phyloP scores from a whole-genome alignment of 2,888 invertebrate species.

The Ligdia adustata region DNA sequence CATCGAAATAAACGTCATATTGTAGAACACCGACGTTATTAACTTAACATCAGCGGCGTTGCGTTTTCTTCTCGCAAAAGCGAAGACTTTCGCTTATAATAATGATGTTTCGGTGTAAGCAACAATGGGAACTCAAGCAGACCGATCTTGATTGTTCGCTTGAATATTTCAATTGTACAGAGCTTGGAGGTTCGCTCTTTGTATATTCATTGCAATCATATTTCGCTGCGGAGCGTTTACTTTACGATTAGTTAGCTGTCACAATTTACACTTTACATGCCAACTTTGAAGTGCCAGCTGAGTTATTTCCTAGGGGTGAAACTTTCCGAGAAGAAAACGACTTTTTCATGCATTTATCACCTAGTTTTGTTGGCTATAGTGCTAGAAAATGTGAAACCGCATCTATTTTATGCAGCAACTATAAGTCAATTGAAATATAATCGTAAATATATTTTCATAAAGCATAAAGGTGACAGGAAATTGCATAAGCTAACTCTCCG shows the following conservation, averaged over 20 bases:
- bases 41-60: constrained; percentile 58
- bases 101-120: constrained; percentile 60
- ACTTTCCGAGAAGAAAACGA: not conserved
- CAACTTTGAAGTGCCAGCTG: constrained; percentile 6
- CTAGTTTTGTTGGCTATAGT: not conserved
- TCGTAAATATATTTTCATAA: no score
- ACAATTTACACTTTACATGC: constrained; percentile 29
- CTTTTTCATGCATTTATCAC: constrained; percentile 1
- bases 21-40: constrained; percentile 52
- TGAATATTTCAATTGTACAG: constrained; percentile 61
- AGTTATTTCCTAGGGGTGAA: constrained; percentile 7
- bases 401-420: no score
- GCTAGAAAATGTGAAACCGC: no score
- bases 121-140: constrained; percentile 55
- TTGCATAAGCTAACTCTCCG: not conserved
- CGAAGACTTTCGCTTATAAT: constrained; percentile 63
- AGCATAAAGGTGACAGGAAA: constrained; percentile 2
- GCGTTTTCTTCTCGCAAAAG: constrained; percentile 64
- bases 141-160: constrained; percentile 60
- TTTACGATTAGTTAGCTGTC: constrained; percentile 44
- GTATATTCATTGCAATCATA: constrained; percentile 47
- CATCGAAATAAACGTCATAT: constrained; percentile 48
- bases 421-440: no score
- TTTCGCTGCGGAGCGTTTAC: constrained; percentile 45
- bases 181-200: constrained; percentile 46